Base-by-base conservation (phyloP, 37 sponge, comb jelly and placozoan genomes). In the Cliona cf. orientalis region DNA sequence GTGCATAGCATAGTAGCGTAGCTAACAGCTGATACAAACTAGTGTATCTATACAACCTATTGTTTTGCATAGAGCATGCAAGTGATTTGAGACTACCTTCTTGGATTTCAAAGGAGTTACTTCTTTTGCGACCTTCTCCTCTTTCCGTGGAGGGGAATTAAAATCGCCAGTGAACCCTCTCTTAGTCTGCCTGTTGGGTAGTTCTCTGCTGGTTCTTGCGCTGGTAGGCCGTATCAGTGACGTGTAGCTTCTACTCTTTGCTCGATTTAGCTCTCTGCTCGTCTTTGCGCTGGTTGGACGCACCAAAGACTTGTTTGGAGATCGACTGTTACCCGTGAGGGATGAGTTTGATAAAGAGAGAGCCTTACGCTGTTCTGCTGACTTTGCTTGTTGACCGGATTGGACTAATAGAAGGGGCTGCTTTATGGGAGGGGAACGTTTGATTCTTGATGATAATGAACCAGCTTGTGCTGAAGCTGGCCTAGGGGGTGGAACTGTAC, bases 351-450 rank as follows among this genome's bases (percentile, higher is more conserved):
- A 61, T 28, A 19, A 19, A 19, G 53, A 14, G 9, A 9, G 53
- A 19, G 53, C 14, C 14, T 49, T 49, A 9, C 14, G 14, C 14
- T 49, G 14, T 19, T 9, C 53, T 49, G 53, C 14, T 19, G 63
- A 61, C 63, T 11, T 7, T 21, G 28, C 25, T 11, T 5, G 26
- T 22, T n/a, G 17, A 11, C 26, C 26, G 12, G 25, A 11, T 12
- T 28, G 12, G 22, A 61, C 17, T 6, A 28, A 22, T 7, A 75
- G 29, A 22, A 75, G 76, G 11, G 60, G 60, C 26, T 75, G 53
- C 28, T 56, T 75, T 3, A 75, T 75, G 41, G 76, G 36, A 23
- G 76, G 76, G 6, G 42, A 57, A 2, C 35, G 67, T 53, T 72
- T 72, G 26, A 34, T 55, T 22, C 43, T 17, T 53, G 56, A 28